These are phyloP conservation scores for Hypena proboscidalis DNA, from an alignment of 2,888 invertebrate species.

Conservation along the genomic window DNA sequence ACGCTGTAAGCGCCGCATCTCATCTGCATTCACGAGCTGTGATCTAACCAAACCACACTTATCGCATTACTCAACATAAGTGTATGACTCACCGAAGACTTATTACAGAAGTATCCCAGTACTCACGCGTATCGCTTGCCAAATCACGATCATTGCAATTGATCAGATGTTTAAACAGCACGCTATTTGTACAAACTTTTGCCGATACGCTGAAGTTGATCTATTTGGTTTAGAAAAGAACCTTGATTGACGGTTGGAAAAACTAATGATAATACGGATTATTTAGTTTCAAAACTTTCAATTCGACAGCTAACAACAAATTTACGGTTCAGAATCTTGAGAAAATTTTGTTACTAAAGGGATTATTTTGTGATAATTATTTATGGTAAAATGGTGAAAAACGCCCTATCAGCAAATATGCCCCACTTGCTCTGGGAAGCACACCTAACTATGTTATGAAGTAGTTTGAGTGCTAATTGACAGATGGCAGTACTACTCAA, in stretches of 20 bases:
- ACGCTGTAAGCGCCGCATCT: no score
- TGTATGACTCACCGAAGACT: slow-evolving; percentile 31
- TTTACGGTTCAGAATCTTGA: no score
- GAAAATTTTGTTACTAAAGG: no score
- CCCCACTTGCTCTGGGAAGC: no score
- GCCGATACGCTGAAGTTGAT: slow-evolving; percentile 12
- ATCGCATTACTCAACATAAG: slow-evolving; percentile 22
- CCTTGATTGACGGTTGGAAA: slow-evolving; percentile 9
- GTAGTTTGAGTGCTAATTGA: no score
- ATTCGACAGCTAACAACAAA: no score
- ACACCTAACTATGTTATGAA: no score
- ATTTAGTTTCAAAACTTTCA: no score
- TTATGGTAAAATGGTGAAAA: no score
- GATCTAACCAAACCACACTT: slow-evolving; percentile 13
- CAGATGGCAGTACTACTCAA: no score
- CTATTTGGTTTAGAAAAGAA: slow-evolving; percentile 4
- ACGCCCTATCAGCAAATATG: no score
- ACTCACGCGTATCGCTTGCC: slow-evolving; percentile 42
- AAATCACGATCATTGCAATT: slow-evolving; percentile 53
- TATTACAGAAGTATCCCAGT: slow-evolving; percentile 24
- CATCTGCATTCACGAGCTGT: not conserved
- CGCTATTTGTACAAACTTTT: slow-evolving; percentile 32
- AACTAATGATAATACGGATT: not conserved
- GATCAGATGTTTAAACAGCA: slow-evolving; percentile 43
- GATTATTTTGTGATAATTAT: no score